Conservation (phyloP, 2,888 invertebrate genomes). For the Osmoderma eremita region DNA sequence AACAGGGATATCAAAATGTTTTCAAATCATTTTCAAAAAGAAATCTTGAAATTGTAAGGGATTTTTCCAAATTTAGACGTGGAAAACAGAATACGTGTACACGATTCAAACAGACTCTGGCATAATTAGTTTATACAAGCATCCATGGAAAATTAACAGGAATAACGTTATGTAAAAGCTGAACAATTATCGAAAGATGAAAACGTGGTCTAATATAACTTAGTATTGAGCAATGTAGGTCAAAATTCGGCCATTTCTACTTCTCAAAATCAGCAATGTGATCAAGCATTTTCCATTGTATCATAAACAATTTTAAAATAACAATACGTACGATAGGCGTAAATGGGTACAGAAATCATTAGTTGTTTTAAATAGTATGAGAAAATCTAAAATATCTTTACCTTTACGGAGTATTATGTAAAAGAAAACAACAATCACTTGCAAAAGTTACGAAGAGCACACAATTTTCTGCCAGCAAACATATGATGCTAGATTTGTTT, state of each 20-base stretch:
- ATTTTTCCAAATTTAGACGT: slow-evolving; percentile 50
- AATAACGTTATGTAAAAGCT: slow-evolving; percentile 3
- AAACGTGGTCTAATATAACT: slow-evolving; percentile 39
- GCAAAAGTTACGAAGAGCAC: slow-evolving; percentile 54
- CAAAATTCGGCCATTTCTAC: slow-evolving; percentile 65
- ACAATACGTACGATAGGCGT: slow-evolving; percentile 33
- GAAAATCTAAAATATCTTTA: slow-evolving; percentile 52
- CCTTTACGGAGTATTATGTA: slow-evolving; percentile 55
- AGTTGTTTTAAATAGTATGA: slow-evolving; percentile 27
- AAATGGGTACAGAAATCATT: slow-evolving; percentile 39
- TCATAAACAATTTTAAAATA: slow-evolving; percentile 41
- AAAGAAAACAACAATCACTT: slow-evolving; percentile 51
- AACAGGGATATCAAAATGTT: not conserved
- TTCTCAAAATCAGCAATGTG: slow-evolving; percentile 60
- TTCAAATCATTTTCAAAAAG: not conserved
- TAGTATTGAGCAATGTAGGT: slow-evolving; percentile 62
- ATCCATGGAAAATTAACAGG: slow-evolving; percentile 6
- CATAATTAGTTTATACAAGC: slow-evolving; percentile 26
- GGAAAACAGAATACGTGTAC: slow-evolving; percentile 52
- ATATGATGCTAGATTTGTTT: slow-evolving; percentile 60
- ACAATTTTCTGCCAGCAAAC: slow-evolving; percentile 65
- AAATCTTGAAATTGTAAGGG: not conserved
- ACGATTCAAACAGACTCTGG: slow-evolving; percentile 36
- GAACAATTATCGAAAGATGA: slow-evolving; percentile 8
- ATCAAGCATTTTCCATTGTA: slow-evolving; percentile 56